Evolutionary conservation across 2,113 vertebrate species (phyloP), one percentile per base, ranked within the genome.

Genomic region (Orthonyx spaldingii): DNA sequence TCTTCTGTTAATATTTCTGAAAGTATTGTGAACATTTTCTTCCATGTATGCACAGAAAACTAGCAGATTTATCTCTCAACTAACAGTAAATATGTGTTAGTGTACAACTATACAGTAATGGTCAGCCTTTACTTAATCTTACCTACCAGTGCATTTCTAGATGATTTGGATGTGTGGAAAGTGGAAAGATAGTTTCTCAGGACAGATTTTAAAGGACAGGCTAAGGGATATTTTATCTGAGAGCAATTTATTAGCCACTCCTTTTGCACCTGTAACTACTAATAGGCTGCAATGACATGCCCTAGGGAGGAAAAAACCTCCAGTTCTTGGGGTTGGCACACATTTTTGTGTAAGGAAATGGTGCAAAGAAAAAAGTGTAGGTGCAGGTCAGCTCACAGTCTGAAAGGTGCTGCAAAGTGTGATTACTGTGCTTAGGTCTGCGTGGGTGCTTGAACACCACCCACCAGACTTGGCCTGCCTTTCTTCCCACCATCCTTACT

Each of bases 361-460:
- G 20, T 30, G 39, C 33, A 87, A 81, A 74, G 23, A 17, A 81
- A 55, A 81, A 71, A 5, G 10, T 39, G 15, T 22, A 55, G 23
- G 9, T n/a, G 19, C 28, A 66, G 16, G 21, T 78, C 23, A 27
- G 8, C 4, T 88, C 64, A 42, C 5, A 35, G 21, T 11, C 39
- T 68, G 21, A 49, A 71, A 78, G 44, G 37, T 41, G 10, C 22
- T 83, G 32, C 13, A 27, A 68, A 41, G 16, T 41, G 17, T 21
- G 53, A 21, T 46, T 61, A 11, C n/a, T 21, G 15, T 23, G 17
- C 22, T 44, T 7, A 11, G n/a, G 7, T 61, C 37, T 69, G 12
- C 41, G 23, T 0, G 0, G 28, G 7, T 1, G 0, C 13, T 56
- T 83, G 9, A 75, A 15, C 41, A 53, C 12, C 41, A 53, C 12